Evolutionary conservation across 2,113 vertebrate species (phyloP).

Genomic region (Mesocricetus auratus): DNA sequence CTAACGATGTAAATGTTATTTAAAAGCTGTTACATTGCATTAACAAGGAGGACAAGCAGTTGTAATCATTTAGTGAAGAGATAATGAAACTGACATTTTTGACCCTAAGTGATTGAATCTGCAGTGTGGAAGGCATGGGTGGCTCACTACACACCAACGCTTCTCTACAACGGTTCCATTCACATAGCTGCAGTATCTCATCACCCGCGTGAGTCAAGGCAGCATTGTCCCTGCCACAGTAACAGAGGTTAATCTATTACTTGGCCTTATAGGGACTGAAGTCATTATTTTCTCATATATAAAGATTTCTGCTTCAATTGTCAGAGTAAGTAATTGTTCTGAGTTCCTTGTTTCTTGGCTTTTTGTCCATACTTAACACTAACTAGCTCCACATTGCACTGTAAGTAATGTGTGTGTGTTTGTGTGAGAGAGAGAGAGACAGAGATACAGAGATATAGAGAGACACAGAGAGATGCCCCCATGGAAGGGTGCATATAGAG

Average conservation of each 20-base stretch:
- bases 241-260: not conserved
- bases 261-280: not conserved
- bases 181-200: not conserved
- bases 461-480: not conserved
- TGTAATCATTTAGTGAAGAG: not conserved
- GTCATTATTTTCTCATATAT: not conserved
- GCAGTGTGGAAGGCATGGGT: not conserved
- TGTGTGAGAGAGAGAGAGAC: not conserved
- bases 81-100: not conserved
- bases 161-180: fast-evolving
- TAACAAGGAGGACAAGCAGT: not conserved
- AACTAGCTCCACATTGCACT: not conserved
- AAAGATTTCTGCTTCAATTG: not conserved
- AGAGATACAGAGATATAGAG: not conserved
- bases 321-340: not conserved
- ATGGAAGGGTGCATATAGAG: not conserved
- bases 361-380: not conserved
- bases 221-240: no score
- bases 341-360: not conserved
- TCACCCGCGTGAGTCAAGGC: not conserved
- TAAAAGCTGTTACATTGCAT: not conserved
- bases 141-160: fast-evolving
- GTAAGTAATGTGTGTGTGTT: not conserved
- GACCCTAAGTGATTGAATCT: not conserved
- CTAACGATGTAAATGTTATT: not conserved